phyloP scores from a whole-genome alignment of 2,113 vertebrate species.

The Pampusana beccarii region DNA sequence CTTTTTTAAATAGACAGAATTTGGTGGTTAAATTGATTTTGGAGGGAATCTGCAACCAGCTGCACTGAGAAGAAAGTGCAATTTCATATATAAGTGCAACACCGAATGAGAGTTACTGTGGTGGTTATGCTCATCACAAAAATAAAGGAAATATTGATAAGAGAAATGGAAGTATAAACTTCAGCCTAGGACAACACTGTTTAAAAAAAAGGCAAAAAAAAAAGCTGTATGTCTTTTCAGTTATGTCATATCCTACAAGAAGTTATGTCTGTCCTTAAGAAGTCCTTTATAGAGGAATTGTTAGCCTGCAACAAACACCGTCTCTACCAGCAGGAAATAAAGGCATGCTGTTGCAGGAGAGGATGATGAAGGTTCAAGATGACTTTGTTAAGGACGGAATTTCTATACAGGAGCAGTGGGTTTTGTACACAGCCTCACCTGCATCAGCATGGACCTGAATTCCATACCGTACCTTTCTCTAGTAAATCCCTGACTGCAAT shows the following conservation, averaged over 20 bases:
- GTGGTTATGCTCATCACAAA: not conserved
- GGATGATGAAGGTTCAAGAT: not conserved
- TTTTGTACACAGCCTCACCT: not conserved
- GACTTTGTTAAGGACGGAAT: not conserved
- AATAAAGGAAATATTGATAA: not conserved
- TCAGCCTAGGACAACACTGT: slow-evolving; percentile 5
- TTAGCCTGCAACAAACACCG: not conserved
- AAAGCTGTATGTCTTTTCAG: not conserved
- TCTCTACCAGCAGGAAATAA: not conserved
- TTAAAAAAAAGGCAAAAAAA: slow-evolving; percentile 15
- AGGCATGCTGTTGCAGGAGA: not conserved
- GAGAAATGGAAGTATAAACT: slow-evolving; percentile 31
- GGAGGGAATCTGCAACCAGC: not conserved
- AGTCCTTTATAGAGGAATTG: not conserved
- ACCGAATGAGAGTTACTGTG: not conserved
- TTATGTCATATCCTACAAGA: slow-evolving; percentile 15
- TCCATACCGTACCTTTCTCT: not conserved
- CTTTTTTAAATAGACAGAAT: not conserved
- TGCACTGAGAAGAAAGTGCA: not conserved
- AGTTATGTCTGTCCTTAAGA: slow-evolving; percentile 16
- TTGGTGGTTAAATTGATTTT: not conserved
- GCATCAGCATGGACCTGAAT: not conserved
- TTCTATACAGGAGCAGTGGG: not conserved
- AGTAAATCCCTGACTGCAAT: not conserved
- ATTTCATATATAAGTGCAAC: not conserved